Percentiles rank a stretch among this genome's conserved stretches.
Evolutionary conservation across 2,797 vertebrate species (phyloP).

Genomic region (Ceyx erithaca): DNA sequence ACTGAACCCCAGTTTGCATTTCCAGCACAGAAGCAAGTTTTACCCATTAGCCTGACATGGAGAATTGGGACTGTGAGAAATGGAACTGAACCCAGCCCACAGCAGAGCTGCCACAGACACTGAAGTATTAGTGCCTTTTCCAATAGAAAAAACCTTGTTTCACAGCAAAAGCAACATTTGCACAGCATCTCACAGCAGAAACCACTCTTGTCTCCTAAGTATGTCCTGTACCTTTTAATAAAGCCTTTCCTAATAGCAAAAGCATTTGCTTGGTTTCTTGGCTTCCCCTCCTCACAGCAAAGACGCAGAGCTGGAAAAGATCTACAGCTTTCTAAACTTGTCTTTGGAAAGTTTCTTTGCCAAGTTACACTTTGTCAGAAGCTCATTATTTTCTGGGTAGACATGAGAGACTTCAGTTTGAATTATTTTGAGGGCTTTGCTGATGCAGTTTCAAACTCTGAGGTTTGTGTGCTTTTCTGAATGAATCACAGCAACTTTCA

Average conservation of each 20-base stretch:
- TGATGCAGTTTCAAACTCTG: constrained; percentile 7
- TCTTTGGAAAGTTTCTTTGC: constrained; percentile 73
- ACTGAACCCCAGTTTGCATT: neutral
- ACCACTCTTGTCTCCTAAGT: neutral
- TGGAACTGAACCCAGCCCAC: neutral
- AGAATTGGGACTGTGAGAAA: neutral
- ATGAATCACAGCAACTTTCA: constrained; percentile 18
- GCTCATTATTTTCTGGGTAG: constrained; percentile 70
- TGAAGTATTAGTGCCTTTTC: neutral
- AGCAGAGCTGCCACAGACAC: neutral
- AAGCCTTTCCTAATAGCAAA: constrained; percentile 62
- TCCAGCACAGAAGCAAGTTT: neutral
- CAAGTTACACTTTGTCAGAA: constrained; percentile 75
- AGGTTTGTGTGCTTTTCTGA: neutral
- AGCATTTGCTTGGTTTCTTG: constrained; percentile 18
- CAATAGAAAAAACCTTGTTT: neutral
- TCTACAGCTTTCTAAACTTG: constrained; percentile 53
- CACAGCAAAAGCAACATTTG: neutral
- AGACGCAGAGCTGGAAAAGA: constrained; percentile 65
- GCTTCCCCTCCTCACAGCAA: neutral
- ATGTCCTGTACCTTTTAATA: constrained; percentile 40
- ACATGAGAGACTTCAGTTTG: constrained; percentile 59
- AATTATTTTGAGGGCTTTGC: constrained; percentile 35
- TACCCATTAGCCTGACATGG: neutral
- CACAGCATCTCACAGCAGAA: neutral